A percentile compares a stretch with the other conserved stretches of the same genome.
These are phyloP conservation scores for Pachydiplax longipennis DNA, from an alignment of 2,888 invertebrate species.

Conservation along the genomic window DNA sequence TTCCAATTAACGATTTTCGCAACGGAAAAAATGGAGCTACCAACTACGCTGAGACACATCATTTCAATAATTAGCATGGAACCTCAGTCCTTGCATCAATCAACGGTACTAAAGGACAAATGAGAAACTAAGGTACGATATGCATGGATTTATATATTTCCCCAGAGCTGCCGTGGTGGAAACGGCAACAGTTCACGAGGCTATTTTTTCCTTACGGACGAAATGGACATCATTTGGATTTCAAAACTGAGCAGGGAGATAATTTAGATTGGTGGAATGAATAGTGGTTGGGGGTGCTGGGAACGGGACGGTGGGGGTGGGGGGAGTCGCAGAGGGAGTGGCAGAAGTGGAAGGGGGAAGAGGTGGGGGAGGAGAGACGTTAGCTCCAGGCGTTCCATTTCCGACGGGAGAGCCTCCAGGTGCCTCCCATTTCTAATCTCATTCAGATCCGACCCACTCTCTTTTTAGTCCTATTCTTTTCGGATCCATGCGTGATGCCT, in stretches of 20 bases:
- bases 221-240: slow-evolving; percentile 32
- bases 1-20: neutral
- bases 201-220: neutral
- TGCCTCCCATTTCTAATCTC: slow-evolving; percentile 43
- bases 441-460: slow-evolving; percentile 1
- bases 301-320: neutral
- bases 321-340: neutral
- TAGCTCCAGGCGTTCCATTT: slow-evolving; percentile 39
- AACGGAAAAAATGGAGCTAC: neutral
- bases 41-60: neutral
- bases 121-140: neutral
- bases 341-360: neutral
- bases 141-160: neutral
- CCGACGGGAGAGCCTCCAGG: slow-evolving; percentile 44
- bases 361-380: neutral
- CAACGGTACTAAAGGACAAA: neutral
- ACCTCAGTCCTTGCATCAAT: neutral
- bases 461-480: neutral
- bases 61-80: neutral
- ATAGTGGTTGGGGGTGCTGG: neutral
- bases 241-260: slow-evolving; percentile 28
- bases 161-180: neutral
- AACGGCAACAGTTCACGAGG: slow-evolving; percentile 1
- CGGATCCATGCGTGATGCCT: neutral
- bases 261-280: slow-evolving; percentile 38